These are phyloP conservation scores for Amblyopsis hoosieri DNA, from an alignment of 2,797 vertebrate genomes.

Conservation along the genomic window DNA sequence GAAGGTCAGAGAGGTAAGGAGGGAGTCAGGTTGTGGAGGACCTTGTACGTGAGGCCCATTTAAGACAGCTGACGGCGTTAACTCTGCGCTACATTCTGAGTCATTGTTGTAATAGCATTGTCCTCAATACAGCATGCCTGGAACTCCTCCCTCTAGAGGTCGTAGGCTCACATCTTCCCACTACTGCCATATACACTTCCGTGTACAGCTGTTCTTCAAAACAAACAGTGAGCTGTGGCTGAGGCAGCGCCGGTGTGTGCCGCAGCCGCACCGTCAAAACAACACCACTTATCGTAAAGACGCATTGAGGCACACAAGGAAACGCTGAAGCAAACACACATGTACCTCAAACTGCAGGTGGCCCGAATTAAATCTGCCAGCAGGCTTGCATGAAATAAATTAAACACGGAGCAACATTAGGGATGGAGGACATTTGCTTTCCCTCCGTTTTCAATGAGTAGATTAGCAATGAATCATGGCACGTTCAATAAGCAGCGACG, in stretches of 20 bases:
- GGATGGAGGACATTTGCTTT: conserved; percentile 52
- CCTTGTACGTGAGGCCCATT: no score
- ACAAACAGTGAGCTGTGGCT: no score
- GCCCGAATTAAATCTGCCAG: conserved; percentile 29
- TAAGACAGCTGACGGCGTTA: conserved; percentile 7
- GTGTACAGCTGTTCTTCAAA: no score
- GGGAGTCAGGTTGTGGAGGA: no score
- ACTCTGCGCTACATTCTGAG: conserved; percentile 27
- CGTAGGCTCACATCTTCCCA: no score
- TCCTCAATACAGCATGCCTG: no score
- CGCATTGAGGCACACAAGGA: conserved; percentile 24
- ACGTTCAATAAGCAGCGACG: conserved; percentile 47
- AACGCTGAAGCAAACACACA: conserved; percentile 6
- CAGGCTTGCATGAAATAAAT: conserved; percentile 42
- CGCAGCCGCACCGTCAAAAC: no score
- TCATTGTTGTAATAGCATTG: conserved; percentile 1
- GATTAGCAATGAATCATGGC: conserved; percentile 62
- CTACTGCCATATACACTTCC: no score
- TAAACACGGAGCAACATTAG: conserved; percentile 56
- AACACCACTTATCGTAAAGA: conserved; percentile 28
- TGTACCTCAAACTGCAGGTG: conserved; percentile 39
- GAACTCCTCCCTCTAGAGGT: no score
- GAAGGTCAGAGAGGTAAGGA: no score
- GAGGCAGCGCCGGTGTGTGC: no score
- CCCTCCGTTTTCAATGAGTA: conserved; percentile 42